These are phyloP conservation scores for Anniella stebbinsi DNA, from an alignment of 2,797 vertebrate genomes.

Conservation along the genomic window DNA sequence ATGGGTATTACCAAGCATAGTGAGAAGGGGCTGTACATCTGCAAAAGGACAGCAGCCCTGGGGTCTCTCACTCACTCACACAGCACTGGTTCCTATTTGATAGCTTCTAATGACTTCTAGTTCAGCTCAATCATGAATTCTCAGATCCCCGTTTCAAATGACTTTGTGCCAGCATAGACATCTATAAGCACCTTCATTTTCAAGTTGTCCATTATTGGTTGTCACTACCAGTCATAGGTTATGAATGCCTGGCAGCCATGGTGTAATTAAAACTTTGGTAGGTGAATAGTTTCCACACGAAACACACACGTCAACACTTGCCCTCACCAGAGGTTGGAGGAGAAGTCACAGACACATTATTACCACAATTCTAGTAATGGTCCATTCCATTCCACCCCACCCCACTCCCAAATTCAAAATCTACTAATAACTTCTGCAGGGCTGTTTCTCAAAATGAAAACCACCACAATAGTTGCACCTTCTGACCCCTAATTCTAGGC, in stretches of 20 bases:
- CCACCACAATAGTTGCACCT: not conserved
- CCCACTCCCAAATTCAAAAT: not conserved
- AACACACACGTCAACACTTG: not conserved
- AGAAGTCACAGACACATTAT: not conserved
- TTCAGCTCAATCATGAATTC: not conserved
- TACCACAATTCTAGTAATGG: not conserved
- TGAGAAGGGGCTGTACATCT: not conserved
- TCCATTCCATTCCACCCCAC: not conserved
- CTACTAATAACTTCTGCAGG: not conserved
- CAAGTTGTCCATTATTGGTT: no score
- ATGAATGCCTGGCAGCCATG: not conserved
- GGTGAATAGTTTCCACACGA: not conserved
- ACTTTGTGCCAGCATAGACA: not conserved
- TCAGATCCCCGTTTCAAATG: not conserved
- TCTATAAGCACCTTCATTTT: not conserved
- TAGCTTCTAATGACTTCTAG: not conserved
- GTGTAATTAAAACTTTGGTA: not conserved
- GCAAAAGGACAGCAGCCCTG: not conserved
- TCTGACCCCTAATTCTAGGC: not conserved
- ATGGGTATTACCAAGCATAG: not conserved
- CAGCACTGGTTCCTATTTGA: not conserved
- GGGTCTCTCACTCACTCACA: no score
- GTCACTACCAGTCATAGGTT: not conserved
- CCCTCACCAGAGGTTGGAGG: not conserved
- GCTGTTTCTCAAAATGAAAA: not conserved